These are phyloP conservation scores for Naja naja DNA, from an alignment of 2,113 vertebrate species.

Conservation along the genomic window DNA sequence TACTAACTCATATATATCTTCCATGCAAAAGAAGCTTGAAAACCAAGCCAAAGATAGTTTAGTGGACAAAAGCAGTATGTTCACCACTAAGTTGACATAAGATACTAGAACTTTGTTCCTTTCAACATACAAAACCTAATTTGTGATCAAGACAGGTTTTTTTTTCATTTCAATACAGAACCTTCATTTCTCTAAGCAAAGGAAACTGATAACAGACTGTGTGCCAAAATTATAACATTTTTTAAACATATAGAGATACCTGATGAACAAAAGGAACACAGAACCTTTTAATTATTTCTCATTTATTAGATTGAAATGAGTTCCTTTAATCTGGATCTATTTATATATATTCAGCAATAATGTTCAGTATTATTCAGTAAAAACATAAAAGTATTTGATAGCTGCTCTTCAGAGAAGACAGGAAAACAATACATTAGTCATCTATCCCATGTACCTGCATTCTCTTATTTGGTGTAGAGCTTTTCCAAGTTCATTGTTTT, in stretches of 20 bases:
- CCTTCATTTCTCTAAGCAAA: background rate
- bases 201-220: background rate
- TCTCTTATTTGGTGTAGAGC: slow-evolving; percentile 90
- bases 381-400: background rate
- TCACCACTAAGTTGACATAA: background rate
- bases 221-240: background rate
- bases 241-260: background rate
- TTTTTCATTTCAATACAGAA: background rate
- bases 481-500: slow-evolving; percentile 88
- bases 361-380: background rate
- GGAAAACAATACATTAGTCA: background rate
- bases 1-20: background rate
- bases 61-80: background rate
- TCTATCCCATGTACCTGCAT: slow-evolving; percentile 80
- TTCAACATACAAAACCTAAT: background rate
- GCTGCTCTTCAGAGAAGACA: background rate
- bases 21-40: background rate
- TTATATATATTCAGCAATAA: background rate
- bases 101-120: background rate
- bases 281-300: background rate
- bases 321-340: background rate
- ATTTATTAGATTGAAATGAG: background rate
- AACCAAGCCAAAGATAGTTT: background rate
- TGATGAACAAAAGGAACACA: background rate
- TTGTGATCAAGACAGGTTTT: background rate